Conservation (phyloP, 37 sponge, comb jelly and placozoan species). For the Aplysina aerophoba region DNA sequence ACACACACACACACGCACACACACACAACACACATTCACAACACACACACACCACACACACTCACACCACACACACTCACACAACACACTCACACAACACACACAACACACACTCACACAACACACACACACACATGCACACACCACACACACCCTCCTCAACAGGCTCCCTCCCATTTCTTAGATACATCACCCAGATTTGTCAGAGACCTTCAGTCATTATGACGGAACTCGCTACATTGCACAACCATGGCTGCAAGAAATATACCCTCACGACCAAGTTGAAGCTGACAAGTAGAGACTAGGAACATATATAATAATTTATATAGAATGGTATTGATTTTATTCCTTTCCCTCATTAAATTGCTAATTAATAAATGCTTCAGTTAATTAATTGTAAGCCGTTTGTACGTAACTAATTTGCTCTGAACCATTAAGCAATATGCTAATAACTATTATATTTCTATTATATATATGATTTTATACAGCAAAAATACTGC, state of each 20-base stretch:
- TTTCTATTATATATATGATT: too few species aligned
- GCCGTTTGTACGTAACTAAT: too few species aligned
- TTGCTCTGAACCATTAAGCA: too few species aligned
- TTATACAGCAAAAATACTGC: too few species aligned
- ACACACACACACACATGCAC: neutral
- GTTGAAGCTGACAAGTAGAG: neutral
- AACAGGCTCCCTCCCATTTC: neutral
- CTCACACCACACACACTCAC: conserved; percentile 17
- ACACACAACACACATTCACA: conserved; percentile 20
- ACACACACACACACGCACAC: neutral
- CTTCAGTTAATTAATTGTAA: too few species aligned
- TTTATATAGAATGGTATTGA: too few species aligned
- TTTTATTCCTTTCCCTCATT: too few species aligned
- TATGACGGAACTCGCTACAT: neutral
- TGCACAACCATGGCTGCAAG: neutral
- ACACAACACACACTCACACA: conserved; percentile 21
- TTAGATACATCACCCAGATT: conserved; percentile 1
- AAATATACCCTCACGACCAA: conserved; percentile 22
- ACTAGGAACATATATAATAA: neutral
- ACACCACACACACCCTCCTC: neutral
- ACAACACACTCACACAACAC: conserved; percentile 3
- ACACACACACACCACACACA: conserved; percentile 29
- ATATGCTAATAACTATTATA: too few species aligned
- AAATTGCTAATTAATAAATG: too few species aligned
- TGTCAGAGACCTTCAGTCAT: neutral